Evolutionary conservation across 2,113 vertebrate species (phyloP).

Genomic region (Dipodomys merriami): DNA sequence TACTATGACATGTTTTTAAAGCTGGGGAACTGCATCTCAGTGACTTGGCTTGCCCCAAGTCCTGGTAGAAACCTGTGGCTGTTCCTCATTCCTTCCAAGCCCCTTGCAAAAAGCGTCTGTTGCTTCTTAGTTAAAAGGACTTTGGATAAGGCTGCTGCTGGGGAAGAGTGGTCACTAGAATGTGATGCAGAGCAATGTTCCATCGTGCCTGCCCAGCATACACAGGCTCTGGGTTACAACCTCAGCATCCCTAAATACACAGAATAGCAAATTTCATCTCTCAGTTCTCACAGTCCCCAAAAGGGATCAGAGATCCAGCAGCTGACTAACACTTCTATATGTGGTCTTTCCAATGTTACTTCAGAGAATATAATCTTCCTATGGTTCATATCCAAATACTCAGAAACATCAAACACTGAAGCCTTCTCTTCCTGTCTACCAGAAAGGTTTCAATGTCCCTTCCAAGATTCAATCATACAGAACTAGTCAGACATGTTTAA

Average conservation of each 20-base stretch:
- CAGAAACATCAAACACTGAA: neutral
- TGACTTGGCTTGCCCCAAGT: neutral
- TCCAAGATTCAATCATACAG: neutral
- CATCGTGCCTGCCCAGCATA: neutral
- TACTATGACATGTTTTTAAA: neutral
- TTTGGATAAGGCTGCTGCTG: neutral
- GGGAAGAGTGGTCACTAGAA: neutral
- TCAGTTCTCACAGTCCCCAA: slow-evolving; percentile 21
- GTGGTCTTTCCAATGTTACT: neutral
- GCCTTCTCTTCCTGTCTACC: neutral
- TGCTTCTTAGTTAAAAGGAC: neutral
- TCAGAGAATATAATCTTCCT: neutral
- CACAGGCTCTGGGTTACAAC: neutral
- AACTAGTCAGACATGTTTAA: neutral
- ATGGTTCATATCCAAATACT: neutral
- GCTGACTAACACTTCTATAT: neutral
- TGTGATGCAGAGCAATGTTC: neutral
- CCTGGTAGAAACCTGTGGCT: neutral
- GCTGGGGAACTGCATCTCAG: neutral
- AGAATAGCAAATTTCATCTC: slow-evolving; percentile 14
- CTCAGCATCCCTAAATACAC: neutral
- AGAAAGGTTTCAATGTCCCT: neutral
- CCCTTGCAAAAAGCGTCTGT: neutral
- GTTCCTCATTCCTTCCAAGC: neutral
- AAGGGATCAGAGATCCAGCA: neutral